Evolutionary conservation across 2,888 invertebrate species (phyloP).

Genomic region (Conus canariensis): DNA sequence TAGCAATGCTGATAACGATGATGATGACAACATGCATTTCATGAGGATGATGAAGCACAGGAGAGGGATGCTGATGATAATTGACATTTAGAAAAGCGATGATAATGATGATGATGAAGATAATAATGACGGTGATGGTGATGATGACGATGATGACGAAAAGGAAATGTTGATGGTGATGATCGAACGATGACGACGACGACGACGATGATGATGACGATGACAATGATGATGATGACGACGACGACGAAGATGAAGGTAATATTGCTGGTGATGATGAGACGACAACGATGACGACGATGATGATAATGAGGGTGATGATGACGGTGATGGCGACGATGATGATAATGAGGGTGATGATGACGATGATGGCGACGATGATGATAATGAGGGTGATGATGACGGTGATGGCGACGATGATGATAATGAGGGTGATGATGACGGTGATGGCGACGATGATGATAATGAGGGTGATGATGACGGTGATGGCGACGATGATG

Average conservation of each 20-base stretch:
- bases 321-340: not conserved
- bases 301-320: not conserved
- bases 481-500: not conserved
- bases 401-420: not conserved
- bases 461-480: not conserved
- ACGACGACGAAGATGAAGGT: not conserved
- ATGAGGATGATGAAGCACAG: not conserved
- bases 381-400: not conserved
- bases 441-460: not conserved
- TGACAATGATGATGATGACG: not conserved
- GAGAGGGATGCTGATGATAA: not conserved
- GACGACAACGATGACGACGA: not conserved
- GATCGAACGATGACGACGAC: not conserved
- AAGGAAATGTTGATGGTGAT: not conserved
- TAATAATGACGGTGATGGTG: not conserved
- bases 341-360: not conserved
- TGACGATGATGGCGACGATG: not conserved
- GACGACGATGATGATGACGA: not conserved
- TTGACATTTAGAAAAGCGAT: not conserved
- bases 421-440: slow-evolving; percentile 4
- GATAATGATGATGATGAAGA: not conserved
- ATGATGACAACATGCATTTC: too few species aligned
- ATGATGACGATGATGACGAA: not conserved
- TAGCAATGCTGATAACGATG: too few species aligned
- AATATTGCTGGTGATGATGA: not conserved